phyloP scores from a whole-genome alignment of 2,888 invertebrate species.

The Aphidoletes aphidimyza region DNA sequence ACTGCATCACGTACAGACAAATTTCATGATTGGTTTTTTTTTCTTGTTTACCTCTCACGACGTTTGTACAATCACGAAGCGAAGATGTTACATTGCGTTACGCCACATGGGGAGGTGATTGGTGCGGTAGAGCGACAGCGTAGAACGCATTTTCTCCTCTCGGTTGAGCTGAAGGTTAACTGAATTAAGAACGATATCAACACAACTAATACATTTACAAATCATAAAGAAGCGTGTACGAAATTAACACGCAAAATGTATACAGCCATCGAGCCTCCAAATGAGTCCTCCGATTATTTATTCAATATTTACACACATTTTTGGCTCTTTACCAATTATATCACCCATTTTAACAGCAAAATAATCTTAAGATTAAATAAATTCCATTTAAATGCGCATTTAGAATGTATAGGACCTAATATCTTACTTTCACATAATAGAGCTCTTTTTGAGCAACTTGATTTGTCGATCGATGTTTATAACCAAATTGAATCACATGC shows the following conservation, averaged over 20 bases:
- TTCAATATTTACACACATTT: no score
- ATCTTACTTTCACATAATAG: no score
- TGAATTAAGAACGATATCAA: constrained; percentile 36
- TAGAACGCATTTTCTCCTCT: not conserved
- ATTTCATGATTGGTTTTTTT: constrained; percentile 32
- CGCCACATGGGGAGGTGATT: not conserved
- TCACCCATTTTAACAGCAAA: no score
- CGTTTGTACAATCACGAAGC: not conserved
- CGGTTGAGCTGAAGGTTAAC: not conserved
- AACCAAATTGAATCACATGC: no score
- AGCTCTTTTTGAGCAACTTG: no score
- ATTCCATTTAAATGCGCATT: no score
- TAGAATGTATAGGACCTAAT: no score
- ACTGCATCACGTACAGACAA: constrained; percentile 43
- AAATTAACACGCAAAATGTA: not conserved
- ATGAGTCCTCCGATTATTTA: no score
- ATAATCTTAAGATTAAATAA: no score
- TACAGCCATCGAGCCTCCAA: not conserved
- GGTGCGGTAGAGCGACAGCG: not conserved
- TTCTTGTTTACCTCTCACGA: constrained; percentile 5
- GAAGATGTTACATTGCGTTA: not conserved
- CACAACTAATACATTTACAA: not conserved
- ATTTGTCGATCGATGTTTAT: no score
- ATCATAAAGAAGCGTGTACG: no score
- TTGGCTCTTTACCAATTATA: no score